A percentile compares a stretch with the other conserved stretches of the same genome.
Conservation (phyloP, 2,113 vertebrate species). For the Panthera tigris region DNA sequence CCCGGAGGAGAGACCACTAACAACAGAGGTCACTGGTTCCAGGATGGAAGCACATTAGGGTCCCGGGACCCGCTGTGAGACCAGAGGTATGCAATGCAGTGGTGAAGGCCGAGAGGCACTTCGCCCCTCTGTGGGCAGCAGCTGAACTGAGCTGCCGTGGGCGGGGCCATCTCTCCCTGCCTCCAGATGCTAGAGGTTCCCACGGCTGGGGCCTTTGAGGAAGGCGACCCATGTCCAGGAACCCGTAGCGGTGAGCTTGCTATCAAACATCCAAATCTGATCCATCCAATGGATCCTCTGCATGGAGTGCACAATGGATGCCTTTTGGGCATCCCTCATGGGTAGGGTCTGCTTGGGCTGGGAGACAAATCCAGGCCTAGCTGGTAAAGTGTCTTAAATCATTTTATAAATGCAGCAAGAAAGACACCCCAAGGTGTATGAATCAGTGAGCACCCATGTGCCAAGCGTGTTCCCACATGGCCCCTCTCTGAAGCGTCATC, state of each 20-base stretch:
- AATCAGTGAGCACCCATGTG: background rate
- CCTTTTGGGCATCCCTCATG: background rate
- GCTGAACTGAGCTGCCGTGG: too few species aligned
- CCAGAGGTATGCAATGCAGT: rapidly evolving
- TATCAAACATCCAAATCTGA: too few species aligned
- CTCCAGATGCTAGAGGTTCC: background rate
- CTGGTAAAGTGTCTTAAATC: background rate
- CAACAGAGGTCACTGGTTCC: background rate
- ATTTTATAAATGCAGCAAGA: background rate
- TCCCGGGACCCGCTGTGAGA: background rate
- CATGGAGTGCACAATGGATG: too few species aligned
- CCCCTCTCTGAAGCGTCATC: background rate
- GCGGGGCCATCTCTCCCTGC: too few species aligned
- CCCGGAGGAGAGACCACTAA: background rate
- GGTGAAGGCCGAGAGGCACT: rapidly evolving
- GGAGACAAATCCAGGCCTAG: background rate
- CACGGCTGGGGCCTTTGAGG: background rate
- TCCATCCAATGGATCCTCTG: too few species aligned
- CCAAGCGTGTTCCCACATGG: background rate
- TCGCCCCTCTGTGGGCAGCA: background rate
- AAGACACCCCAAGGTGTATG: background rate
- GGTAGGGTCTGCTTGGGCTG: background rate
- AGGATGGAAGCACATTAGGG: rapidly evolving
- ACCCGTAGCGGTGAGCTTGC: too few species aligned
- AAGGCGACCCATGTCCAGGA: background rate